Evolutionary conservation across 2,888 invertebrate species (phyloP), one percentile per base, ranked within the genome.

Genomic region (Hipparchia semele): DNA sequence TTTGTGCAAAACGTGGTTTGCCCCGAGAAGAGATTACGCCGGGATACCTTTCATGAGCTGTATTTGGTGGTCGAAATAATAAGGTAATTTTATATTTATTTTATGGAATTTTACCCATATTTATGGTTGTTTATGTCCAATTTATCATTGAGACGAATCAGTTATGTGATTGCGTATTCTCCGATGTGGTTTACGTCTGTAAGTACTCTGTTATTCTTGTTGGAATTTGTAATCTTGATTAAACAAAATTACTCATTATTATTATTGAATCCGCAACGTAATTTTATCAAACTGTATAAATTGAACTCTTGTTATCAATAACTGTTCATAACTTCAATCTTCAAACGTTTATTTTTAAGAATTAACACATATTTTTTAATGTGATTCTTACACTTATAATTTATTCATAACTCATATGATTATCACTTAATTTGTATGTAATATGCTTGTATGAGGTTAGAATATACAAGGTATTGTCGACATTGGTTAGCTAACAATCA

Each of bases 71-170:
- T 46, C 70, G 46, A 2, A 62, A 9, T 60, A 58, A 7, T 54
- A 77, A 87, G 90, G 88, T 88, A 90, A 88, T 83, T 80, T 82
- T 81, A 79, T 79, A 76, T 79, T 84, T 82, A 80, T 79, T 78
- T 76, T 7, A 33, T 33, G 23, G 65, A 82, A 80, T 84, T 85
- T 81, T 79, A 79, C 64, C 45, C 62, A 62, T 70, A 60, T 62
- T 62, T 76, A 68, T 66, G 68, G 39, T 61, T 73, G 61, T 70
- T 71, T 72, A 58, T 39, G 39, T 78, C 76, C 73, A 77, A 78
- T 83, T 83, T 79, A 82, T 80, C 77, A 78, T 77, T 79, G 83
- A 80, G 71, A 80, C 80, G 75, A 84, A 83, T 85, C 79, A 78
- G 74, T 77, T 65, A 73, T 74, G 73, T 70, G 75, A 73, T 73